These are phyloP conservation scores for Amblyteles armatorius DNA, from an alignment of 2,888 invertebrate species.

Conservation along the genomic window DNA sequence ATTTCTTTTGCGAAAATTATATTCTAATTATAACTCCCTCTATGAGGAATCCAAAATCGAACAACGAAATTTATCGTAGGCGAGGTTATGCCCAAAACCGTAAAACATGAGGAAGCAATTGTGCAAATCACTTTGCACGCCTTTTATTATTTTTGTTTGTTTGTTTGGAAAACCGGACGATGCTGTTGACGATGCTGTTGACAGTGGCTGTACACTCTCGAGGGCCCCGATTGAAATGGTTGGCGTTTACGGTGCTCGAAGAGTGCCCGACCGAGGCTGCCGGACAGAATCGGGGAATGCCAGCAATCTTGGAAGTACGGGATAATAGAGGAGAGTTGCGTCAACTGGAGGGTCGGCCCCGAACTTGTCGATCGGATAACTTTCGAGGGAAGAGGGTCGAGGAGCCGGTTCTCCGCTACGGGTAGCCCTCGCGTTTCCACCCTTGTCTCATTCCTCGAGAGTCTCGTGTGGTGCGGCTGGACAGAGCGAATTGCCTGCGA, in stretches of 20 bases:
- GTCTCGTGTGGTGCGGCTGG: slow-evolving; percentile 44
- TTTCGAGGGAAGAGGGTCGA: slow-evolving; percentile 37
- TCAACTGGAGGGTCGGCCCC: slow-evolving; percentile 50
- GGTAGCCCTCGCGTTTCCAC: slow-evolving; percentile 49
- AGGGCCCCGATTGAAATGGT: neutral
- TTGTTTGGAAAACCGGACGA: too few relatives aligned
- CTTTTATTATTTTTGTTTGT: too few relatives aligned
- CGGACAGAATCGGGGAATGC: slow-evolving; percentile 18
- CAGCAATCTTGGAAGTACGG: slow-evolving; percentile 23
- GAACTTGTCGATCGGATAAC: slow-evolving; percentile 65
- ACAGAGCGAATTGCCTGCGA: slow-evolving; percentile 49
- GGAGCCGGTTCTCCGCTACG: slow-evolving; percentile 28
- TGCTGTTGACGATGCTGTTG: neutral
- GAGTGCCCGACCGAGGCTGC: neutral
- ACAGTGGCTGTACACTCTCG: neutral
- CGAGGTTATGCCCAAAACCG: too few relatives aligned
- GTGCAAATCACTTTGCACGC: too few relatives aligned
- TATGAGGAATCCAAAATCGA: too few relatives aligned
- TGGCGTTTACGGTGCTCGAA: neutral
- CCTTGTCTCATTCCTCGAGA: slow-evolving; percentile 56
- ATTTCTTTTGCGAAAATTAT: too few relatives aligned
- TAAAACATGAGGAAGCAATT: too few relatives aligned
- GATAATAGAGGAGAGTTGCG: slow-evolving; percentile 45
- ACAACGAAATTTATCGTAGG: too few relatives aligned
- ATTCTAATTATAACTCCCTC: too few relatives aligned